phyloP scores from a whole-genome alignment of 2,888 invertebrate genomes.

The Ormyrus nitidulus region DNA sequence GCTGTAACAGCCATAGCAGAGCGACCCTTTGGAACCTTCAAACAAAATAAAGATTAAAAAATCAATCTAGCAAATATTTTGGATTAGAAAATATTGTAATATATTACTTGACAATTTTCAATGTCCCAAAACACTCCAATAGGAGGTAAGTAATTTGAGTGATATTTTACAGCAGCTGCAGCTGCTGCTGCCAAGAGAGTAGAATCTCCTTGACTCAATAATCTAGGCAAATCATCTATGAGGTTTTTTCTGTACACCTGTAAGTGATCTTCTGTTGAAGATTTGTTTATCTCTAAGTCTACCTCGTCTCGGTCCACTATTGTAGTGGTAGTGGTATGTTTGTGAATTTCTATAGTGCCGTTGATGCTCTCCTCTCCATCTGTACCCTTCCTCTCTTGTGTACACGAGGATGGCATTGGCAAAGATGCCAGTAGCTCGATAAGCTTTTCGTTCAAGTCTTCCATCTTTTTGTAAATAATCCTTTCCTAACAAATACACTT shows the following conservation, averaged over 20 bases:
- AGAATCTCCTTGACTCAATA: constrained; percentile 49
- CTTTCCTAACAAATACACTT: background rate
- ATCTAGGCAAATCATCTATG: constrained; percentile 13
- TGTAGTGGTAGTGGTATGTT: constrained; percentile 5
- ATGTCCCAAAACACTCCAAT: constrained; percentile 96
- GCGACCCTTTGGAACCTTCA: constrained; percentile 86
- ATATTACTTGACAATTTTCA: constrained; percentile 88
- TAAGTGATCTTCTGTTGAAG: background rate
- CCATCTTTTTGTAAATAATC: constrained; percentile 65
- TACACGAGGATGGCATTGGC: constrained; percentile 55
- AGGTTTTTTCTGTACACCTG: background rate
- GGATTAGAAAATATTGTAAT: background rate
- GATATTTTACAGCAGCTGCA: constrained; percentile 56
- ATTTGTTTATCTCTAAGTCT: constrained; percentile 6
- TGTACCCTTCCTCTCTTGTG: background rate
- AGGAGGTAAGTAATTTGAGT: constrained; percentile 77
- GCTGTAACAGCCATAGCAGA: constrained; percentile 88
- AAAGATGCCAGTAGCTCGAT: constrained; percentile 64
- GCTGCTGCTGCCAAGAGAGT: constrained; percentile 52
- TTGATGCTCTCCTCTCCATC: background rate
- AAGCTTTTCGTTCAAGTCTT: constrained; percentile 68
- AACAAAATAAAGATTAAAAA: background rate
- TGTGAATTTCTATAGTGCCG: constrained; percentile 30
- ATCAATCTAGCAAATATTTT: background rate
- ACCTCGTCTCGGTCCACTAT: constrained; percentile 4